Conservation (phyloP, 2,888 invertebrate species). For the Limulus polyphemus region DNA sequence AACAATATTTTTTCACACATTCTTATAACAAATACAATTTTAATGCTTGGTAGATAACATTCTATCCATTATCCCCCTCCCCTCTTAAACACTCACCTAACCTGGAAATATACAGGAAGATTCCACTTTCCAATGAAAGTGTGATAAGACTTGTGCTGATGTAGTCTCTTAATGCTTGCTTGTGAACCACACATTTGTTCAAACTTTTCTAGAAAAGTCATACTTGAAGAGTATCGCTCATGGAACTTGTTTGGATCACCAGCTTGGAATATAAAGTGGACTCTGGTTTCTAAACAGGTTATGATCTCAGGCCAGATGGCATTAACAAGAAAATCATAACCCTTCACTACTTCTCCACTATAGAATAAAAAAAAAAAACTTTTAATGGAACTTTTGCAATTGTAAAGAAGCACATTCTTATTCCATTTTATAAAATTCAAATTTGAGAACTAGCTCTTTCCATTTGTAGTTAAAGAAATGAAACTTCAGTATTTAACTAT, state of each 20-base stretch:
- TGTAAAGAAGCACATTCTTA: too few relatives aligned
- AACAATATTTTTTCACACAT: too few relatives aligned
- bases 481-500: too few relatives aligned
- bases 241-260: slow-evolving; percentile 83
- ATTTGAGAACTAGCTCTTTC: too few relatives aligned
- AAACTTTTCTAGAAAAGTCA: slow-evolving; percentile 58
- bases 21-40: too few relatives aligned
- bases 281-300: slow-evolving; percentile 42
- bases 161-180: slow-evolving; percentile 48
- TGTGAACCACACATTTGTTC: slow-evolving; percentile 50
- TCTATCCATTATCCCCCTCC: too few relatives aligned
- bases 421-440: too few relatives aligned
- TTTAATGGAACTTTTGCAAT: too few relatives aligned
- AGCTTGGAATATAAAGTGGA: slow-evolving; percentile 68
- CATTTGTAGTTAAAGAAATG: too few relatives aligned
- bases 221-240: slow-evolving; percentile 61
- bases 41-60: too few relatives aligned
- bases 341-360: slow-evolving; percentile 36
- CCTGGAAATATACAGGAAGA: slow-evolving; percentile 90
- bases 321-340: slow-evolving; percentile 65
- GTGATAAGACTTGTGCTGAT: slow-evolving; percentile 55
- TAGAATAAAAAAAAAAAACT: too few relatives aligned
- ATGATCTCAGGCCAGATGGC: slow-evolving; percentile 68
- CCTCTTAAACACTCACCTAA: slow-evolving; percentile 41
- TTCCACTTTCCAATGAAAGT: slow-evolving; percentile 79